These are phyloP conservation scores for Drosophila merina DNA, from an alignment of 2,888 invertebrate species.

Conservation along the genomic window DNA sequence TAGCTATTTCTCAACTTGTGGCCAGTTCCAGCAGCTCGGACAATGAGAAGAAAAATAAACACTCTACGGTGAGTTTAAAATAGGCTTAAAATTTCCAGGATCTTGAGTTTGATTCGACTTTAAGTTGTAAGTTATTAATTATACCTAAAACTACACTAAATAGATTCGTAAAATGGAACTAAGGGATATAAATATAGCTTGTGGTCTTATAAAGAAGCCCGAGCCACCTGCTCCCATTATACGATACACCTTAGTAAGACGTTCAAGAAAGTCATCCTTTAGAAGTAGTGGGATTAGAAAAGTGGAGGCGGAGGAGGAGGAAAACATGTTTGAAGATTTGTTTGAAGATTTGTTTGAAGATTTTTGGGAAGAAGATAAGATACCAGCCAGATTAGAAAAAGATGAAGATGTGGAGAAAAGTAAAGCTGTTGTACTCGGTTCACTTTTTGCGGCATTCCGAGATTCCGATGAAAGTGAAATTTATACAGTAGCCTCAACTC, in stretches of 20 bases:
- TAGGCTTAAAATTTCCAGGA: not conserved
- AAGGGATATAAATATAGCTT: slow-evolving; percentile 12
- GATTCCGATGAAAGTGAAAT: not conserved
- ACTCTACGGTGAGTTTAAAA: slow-evolving; percentile 4
- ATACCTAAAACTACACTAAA: not conserved
- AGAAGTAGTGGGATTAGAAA: not conserved
- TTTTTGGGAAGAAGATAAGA: slow-evolving; percentile 8
- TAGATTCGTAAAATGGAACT: slow-evolving; percentile 11
- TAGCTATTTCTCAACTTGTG: not conserved
- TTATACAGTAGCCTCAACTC: not conserved
- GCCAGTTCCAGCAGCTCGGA: slow-evolving; percentile 4
- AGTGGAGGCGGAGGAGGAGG: not conserved
- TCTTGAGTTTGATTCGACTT: not conserved
- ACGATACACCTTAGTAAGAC: not conserved
- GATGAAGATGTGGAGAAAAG: not conserved
- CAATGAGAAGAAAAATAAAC: not conserved
- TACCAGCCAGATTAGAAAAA: too few species aligned
- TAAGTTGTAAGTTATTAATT: not conserved
- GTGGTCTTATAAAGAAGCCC: not conserved
- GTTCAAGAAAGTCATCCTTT: not conserved
- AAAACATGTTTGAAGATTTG: not conserved
- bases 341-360: slow-evolving; percentile 4
- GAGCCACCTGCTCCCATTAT: not conserved
- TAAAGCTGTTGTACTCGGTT: not conserved
- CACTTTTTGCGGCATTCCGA: not conserved